phyloP scores from a whole-genome alignment of 1,140 invertebrate genomes.

The Drosophila teissieri region DNA sequence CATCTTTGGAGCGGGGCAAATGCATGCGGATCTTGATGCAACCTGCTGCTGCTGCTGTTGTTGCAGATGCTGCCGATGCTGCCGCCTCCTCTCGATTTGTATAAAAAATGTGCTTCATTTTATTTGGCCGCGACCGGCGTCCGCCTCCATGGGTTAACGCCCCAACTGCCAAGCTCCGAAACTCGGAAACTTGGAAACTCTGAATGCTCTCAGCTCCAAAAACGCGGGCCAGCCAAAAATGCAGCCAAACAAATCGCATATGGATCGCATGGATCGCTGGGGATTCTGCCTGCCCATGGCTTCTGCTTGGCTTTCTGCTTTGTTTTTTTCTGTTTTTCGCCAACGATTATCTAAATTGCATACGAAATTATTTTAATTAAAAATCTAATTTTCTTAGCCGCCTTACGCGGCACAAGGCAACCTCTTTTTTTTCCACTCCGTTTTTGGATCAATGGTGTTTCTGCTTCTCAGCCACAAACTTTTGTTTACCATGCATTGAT shows the following conservation, averaged over 20 bases:
- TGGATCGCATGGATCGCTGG: conserved; percentile 52
- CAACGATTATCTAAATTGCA: conserved; percentile 85
- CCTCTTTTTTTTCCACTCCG: neutral
- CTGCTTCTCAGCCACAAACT: conserved; percentile 5
- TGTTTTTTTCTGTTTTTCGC: conserved; percentile 32
- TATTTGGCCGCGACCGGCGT: conserved; percentile 73
- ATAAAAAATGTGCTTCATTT: conserved; percentile 83
- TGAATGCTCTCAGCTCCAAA: neutral
- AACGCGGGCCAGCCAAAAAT: conserved; percentile 51
- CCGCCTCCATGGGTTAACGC: conserved; percentile 74
- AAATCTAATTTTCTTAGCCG: conserved; percentile 81
- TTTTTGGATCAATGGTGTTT: conserved; percentile 6
- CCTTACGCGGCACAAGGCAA: conserved; percentile 5
- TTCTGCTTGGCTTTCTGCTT: conserved; percentile 39
- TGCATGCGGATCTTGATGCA: conserved; percentile 74
- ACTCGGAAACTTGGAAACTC: neutral
- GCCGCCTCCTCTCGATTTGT: conserved; percentile 62
- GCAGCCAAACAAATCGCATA: conserved; percentile 78
- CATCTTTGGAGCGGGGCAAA: conserved; percentile 26
- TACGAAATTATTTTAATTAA: conserved; percentile 85
- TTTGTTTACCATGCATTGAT: conserved; percentile 48
- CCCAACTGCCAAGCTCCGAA: conserved; percentile 34
- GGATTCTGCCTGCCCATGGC: conserved; percentile 19
- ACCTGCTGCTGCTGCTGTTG: conserved; percentile 23
- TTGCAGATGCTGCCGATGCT: conserved; percentile 21